These are phyloP conservation scores for Leptestheria dahalacensis DNA, from an alignment of 1,140 invertebrate genomes.

Conservation along the genomic window DNA sequence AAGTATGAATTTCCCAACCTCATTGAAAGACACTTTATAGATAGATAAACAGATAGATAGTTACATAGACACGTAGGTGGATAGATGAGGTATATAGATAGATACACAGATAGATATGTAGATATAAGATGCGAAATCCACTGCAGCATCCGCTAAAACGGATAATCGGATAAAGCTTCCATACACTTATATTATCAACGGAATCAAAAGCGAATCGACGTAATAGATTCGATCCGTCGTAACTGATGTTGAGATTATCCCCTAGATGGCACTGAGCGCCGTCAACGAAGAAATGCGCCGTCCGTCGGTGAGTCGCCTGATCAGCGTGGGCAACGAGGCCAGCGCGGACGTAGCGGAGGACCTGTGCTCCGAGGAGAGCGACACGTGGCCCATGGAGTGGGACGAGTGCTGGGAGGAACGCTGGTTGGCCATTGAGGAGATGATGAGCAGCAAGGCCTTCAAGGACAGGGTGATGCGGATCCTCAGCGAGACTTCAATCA, in stretches of 20 bases:
- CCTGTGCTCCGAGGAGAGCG: slow-evolving; percentile 6
- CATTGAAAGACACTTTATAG: too few species aligned
- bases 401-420: slow-evolving; percentile 17
- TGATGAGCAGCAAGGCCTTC: slow-evolving; percentile 13
- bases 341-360: slow-evolving; percentile 5
- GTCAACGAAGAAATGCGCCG: slow-evolving; percentile 13
- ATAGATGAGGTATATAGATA: too few species aligned
- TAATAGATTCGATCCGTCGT: too few species aligned
- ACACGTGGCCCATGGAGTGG: slow-evolving; percentile 17
- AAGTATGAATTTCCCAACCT: too few species aligned
- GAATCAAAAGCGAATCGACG: too few species aligned
- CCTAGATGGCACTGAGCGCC: slow-evolving; percentile 8
- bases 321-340: neutral
- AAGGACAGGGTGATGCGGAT: slow-evolving; percentile 16
- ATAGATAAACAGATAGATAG: too few species aligned
- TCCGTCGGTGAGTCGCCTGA: slow-evolving; percentile 6
- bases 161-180: too few species aligned
- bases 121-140: too few species aligned
- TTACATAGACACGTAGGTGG: too few species aligned
- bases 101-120: too few species aligned
- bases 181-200: too few species aligned
- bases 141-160: too few species aligned
- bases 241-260: neutral
- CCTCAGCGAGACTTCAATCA: slow-evolving; percentile 17
- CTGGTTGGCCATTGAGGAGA: slow-evolving; percentile 14